Evolutionary conservation across 2,888 invertebrate species (phyloP), one percentile per base, ranked within the genome.

Genomic region (Crossocerus cetratus): DNA sequence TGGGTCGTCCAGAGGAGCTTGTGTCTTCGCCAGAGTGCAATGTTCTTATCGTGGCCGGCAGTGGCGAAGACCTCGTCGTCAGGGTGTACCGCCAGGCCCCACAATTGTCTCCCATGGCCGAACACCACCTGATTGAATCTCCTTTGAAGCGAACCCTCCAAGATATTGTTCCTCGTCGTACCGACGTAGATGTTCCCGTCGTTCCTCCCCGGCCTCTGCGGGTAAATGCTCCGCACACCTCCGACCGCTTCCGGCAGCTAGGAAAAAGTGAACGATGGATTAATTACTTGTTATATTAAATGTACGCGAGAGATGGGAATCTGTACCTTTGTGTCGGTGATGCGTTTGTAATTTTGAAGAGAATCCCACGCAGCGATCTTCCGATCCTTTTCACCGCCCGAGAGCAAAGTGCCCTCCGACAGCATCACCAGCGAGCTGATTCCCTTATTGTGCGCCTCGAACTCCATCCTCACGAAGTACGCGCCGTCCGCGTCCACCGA

Each of bases 351-450:
- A 88, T 96, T 96, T 88, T 97, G 96, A 73, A 96, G 90, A 0
- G 97, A 95, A 87, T 98, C 97, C 98, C 98, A 98, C 0, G 97
- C 97, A 0, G 96, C 96, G 79, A 98, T 96, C 91, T 96, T 96
- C 43, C 97, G 92, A 87, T 97, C 97, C 84, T 96, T 96, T 85
- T 97, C 97, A 0, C 97, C 97, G 0, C 97, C 97, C 0, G 97
- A 97, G 57, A 98, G 92, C 11, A 98, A 90, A 0, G 97, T 97
- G 0, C 97, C 97, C 90, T 98, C 98, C 0, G 96, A 96, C 59
- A 98, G 91, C 96, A 97, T 96, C 60, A 96, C 94, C 69, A 98
- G 90, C 0, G 96, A 95, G 80, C 96, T 96, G 53, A 97, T 96
- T 42, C 96, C 96, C 90, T 96, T 96, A 80, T 95, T 96, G 86